phyloP scores from a whole-genome alignment of 2,113 vertebrate species.

The Oreochromis tanganicae region DNA sequence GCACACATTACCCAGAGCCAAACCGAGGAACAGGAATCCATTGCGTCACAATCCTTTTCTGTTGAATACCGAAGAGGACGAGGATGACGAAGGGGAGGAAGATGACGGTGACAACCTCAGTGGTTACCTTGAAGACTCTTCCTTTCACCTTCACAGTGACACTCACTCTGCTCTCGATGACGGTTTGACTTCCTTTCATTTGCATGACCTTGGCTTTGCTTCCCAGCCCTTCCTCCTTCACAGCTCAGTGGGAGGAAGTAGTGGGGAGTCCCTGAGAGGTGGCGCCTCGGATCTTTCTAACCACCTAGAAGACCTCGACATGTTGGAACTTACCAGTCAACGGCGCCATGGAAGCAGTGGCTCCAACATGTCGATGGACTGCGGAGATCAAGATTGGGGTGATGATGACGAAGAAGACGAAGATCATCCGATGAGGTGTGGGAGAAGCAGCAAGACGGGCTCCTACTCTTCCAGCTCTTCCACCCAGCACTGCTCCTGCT shows the following conservation, averaged over 20 bases:
- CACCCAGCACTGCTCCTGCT: conserved; percentile 74
- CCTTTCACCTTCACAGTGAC: conserved; percentile 85
- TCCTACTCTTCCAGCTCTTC: conserved; percentile 73
- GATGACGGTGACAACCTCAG: conserved; percentile 71
- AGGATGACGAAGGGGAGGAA: conserved; percentile 72
- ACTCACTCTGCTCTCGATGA: conserved; percentile 52
- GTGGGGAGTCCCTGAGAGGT: conserved; percentile 71
- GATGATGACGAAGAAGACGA: conserved; percentile 73
- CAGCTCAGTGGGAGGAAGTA: conserved; percentile 65
- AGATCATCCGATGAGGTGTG: conserved; percentile 70
- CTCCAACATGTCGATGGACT: conserved; percentile 84
- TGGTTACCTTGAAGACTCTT: conserved; percentile 77
- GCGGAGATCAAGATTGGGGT: conserved; percentile 86
- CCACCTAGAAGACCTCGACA: conserved; percentile 71
- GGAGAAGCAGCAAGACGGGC: conserved; percentile 60
- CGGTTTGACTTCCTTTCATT: conserved; percentile 73
- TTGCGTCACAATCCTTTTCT: conserved; percentile 88
- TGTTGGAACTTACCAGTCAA: conserved; percentile 75
- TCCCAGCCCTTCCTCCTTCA: conserved; percentile 76
- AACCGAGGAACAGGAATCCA: conserved; percentile 54
- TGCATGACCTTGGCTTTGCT: conserved; percentile 76
- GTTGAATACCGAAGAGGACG: conserved; percentile 66
- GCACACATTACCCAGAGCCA: conserved; percentile 56
- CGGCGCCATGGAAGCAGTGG: conserved; percentile 77
- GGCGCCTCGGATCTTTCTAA: conserved; percentile 28